A percentile compares a stretch with the other conserved stretches of the same genome.
These are phyloP conservation scores for Bombycilla garrulus DNA, from an alignment of 2,113 vertebrate genomes.

Conservation along the genomic window DNA sequence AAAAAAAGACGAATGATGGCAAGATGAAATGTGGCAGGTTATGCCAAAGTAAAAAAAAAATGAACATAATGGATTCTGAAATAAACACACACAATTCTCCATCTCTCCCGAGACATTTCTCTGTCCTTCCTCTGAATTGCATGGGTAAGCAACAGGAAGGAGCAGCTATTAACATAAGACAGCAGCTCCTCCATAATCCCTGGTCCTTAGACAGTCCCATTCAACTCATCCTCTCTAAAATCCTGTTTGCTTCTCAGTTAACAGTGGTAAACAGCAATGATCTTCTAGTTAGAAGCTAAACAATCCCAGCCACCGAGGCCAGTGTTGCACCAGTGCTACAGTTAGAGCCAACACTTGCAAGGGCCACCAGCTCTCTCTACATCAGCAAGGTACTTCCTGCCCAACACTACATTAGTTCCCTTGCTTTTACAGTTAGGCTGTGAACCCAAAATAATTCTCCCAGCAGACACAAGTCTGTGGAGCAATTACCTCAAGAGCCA, in stretches of 20 bases:
- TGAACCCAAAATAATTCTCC: not conserved
- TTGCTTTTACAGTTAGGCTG: not conserved
- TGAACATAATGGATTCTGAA: constrained; percentile 9
- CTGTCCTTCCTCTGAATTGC: not conserved
- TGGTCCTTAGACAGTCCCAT: not conserved
- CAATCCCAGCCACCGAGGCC: not conserved
- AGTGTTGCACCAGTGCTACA: not conserved
- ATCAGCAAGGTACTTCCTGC: not conserved
- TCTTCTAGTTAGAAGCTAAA: not conserved
- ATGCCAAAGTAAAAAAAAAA: constrained; percentile 65
- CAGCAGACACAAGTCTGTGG: not conserved
- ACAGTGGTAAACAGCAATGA: not conserved
- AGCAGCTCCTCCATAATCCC: not conserved
- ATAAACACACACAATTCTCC: not conserved
- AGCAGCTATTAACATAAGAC: not conserved
- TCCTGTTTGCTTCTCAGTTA: not conserved
- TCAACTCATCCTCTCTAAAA: not conserved
- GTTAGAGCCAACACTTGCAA: not conserved
- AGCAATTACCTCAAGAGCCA: not conserved
- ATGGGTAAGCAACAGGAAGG: not conserved
- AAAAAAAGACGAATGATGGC: constrained; percentile 52
- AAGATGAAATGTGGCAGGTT: constrained; percentile 36
- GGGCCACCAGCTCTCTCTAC: not conserved
- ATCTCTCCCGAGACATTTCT: not conserved
- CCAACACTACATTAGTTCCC: not conserved